Evolutionary conservation across 2,888 invertebrate species (phyloP), one percentile per base, ranked within the genome.

Genomic region (Mythimna loreyi): DNA sequence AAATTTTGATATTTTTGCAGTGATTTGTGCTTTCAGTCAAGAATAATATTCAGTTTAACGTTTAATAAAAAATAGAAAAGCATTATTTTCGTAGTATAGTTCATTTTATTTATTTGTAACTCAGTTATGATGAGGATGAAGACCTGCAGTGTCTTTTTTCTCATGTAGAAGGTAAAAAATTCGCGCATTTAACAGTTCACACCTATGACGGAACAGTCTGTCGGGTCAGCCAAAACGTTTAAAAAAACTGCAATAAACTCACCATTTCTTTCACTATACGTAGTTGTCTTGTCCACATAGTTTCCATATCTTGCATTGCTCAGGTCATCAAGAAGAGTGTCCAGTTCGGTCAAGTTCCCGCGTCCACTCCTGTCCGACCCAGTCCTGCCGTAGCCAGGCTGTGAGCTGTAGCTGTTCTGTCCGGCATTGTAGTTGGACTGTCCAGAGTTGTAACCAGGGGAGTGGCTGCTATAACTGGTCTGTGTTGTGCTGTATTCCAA

Each of bases 321-420:
- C 84, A 99, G 96, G 92, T 99, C 99, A 89, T 99, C 98, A 67
- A 99, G 96, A 63, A 99, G 96, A 21, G 98, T 98, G 92, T 99
- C 99, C 90, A 99, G 93, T 92, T 99, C 99, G 0, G 98, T 98
- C 56, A 99, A 96, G 92, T 99, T 98, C 83, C 97, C 98, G 25
- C 76, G 76, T n/a, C 72, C 81, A 33, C 62, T 71, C 57, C 93
- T 87, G 19, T 75, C 91, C 88, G 53, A 57, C 1, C 91, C 90
- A 0, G 94, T 93, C 76, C 93, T 84, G 59, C 94, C 95, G 69
- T 95, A 94, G 7, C 92, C 93, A 1, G 87, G 72, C 78, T 80
- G 85, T 62, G 57, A 50, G 28, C 47, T 80, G 11, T 76, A 76
- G 28, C 49, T 62, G 11, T 61, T 55, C 7, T 72, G 72, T 21